These are phyloP conservation scores for Thermophis baileyi DNA, from an alignment of 2,113 vertebrate species.

Conservation along the genomic window DNA sequence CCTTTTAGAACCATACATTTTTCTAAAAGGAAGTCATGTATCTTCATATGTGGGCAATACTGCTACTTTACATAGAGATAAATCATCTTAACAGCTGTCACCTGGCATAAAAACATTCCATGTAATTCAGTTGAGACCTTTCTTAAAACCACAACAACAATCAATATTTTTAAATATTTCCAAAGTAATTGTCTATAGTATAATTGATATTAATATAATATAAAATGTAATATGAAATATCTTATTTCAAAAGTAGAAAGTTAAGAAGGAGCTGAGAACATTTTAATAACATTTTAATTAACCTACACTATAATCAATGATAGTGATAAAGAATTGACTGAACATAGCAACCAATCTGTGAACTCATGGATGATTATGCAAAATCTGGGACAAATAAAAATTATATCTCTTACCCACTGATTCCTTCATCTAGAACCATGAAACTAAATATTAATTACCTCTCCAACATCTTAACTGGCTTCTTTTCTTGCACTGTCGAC, in stretches of 20 bases:
- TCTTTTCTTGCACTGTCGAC: not conserved
- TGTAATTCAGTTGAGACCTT: not conserved
- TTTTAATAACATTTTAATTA: not conserved
- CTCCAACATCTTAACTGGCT: not conserved
- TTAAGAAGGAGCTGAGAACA: not conserved
- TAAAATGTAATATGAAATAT: not conserved
- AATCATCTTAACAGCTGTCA: not conserved
- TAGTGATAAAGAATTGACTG: not conserved
- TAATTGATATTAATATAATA: not conserved
- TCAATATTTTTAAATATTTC: not conserved
- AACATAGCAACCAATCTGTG: not conserved
- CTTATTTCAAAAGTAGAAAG: not conserved
- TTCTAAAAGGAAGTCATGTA: not conserved
- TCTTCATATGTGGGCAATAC: not conserved
- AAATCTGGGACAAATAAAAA: not conserved
- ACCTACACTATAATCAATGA: not conserved
- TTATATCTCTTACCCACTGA: not conserved
- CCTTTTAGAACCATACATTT: not conserved
- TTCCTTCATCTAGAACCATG: not conserved
- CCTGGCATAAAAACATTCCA: slow-evolving; percentile 9
- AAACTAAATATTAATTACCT: not conserved
- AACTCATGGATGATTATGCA: not conserved
- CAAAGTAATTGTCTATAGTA: not conserved
- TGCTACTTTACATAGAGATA: not conserved
- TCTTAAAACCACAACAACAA: not conserved